Evolutionary conservation across 1,140 invertebrate genomes (phyloP).

Genomic region (Orius laevigatus): DNA sequence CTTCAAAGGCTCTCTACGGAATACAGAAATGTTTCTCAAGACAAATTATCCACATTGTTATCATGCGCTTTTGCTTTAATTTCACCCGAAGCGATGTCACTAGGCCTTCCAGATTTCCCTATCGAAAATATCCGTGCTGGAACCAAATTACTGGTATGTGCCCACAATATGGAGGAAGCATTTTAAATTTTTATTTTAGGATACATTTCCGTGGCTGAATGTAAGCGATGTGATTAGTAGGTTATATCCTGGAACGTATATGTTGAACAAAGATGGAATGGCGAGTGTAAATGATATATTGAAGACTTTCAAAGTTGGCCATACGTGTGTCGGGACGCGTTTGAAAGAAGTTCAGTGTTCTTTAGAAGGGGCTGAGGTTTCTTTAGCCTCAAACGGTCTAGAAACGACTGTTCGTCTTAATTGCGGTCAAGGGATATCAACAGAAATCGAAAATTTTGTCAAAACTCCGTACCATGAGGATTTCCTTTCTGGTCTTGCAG

Average conservation of each 20-base stretch:
- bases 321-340: neutral
- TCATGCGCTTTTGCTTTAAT: slow-evolving; percentile 59
- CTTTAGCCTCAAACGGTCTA: neutral
- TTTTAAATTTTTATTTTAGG: slow-evolving; percentile 32
- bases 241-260: slow-evolving; percentile 68
- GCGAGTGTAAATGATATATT: slow-evolving; percentile 50
- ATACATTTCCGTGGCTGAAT: slow-evolving; percentile 44
- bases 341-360: slow-evolving; percentile 5
- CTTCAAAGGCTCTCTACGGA: slow-evolving; percentile 33
- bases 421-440: slow-evolving; percentile 4
- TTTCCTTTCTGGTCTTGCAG: slow-evolving; percentile 57
- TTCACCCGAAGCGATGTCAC: slow-evolving; percentile 43
- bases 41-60: slow-evolving; percentile 49
- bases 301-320: slow-evolving; percentile 37
- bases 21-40: slow-evolving; percentile 36
- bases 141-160: slow-evolving; percentile 54
- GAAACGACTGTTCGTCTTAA: slow-evolving; percentile 2
- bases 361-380: neutral
- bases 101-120: slow-evolving; percentile 80
- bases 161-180: neutral
- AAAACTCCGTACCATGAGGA: slow-evolving; percentile 64
- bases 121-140: slow-evolving; percentile 57
- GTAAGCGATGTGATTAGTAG: slow-evolving; percentile 49
- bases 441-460: slow-evolving; percentile 2
- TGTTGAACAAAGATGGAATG: slow-evolving; percentile 54